Evolutionary conservation across 1,140 invertebrate species (phyloP).

Genomic region (Papilio polytes): DNA sequence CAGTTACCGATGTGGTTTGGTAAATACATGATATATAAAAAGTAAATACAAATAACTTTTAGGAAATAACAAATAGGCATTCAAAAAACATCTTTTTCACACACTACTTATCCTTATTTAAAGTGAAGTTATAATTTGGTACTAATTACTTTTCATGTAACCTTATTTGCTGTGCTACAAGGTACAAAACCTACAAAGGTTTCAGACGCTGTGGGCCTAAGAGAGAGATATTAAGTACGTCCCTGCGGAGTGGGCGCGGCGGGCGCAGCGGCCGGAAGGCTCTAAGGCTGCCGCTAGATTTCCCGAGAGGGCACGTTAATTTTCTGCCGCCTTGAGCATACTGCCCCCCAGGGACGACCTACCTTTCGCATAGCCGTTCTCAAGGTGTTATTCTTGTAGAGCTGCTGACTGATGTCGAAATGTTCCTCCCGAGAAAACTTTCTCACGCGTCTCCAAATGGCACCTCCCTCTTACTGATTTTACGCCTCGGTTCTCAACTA

Average conservation of each 20-base stretch:
- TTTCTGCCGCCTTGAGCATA: conserved; percentile 89
- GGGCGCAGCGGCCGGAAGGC: conserved; percentile 54
- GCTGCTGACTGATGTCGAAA: conserved; percentile 69
- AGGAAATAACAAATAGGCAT: background rate
- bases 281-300: conserved; percentile 84
- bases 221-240: conserved; percentile 66
- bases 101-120: too few species aligned
- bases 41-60: conserved; percentile 24
- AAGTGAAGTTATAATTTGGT: background rate
- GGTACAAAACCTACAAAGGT: background rate
- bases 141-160: background rate
- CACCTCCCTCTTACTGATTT: conserved; percentile 12
- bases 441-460: conserved; percentile 55
- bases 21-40: conserved; percentile 31
- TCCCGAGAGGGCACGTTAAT: conserved; percentile 87
- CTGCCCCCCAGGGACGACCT: conserved; percentile 84
- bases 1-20: conserved; percentile 25
- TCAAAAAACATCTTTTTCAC: too few species aligned
- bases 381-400: conserved; percentile 82
- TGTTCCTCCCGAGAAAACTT: conserved; percentile 67
- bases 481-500: background rate
- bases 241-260: conserved; percentile 74
- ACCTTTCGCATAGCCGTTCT: conserved; percentile 82
- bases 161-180: background rate
- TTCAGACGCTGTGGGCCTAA: conserved; percentile 25